These are phyloP conservation scores for Hylaea fasciaria DNA, from an alignment of 2,888 invertebrate genomes.

Conservation along the genomic window DNA sequence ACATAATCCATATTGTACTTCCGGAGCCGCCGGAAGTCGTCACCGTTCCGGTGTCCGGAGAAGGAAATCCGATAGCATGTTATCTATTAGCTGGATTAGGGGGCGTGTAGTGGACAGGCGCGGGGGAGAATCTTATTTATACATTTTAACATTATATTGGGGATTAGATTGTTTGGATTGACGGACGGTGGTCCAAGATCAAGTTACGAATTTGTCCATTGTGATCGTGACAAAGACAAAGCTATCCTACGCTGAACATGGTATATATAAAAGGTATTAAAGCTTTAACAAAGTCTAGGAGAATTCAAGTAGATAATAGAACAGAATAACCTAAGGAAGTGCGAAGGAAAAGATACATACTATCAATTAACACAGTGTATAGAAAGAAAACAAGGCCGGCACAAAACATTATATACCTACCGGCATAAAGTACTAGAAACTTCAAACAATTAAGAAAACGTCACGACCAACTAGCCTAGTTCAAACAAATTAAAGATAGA, in stretches of 20 bases:
- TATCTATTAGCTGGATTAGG: slow-evolving; percentile 82
- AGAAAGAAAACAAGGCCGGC: too few species aligned
- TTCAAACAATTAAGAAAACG: too few species aligned
- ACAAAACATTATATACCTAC: too few species aligned
- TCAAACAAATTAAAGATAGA: too few species aligned
- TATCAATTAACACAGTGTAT: too few species aligned
- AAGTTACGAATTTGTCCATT: slow-evolving; percentile 25
- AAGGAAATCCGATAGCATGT: slow-evolving; percentile 73
- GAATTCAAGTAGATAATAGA: too few species aligned
- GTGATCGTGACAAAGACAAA: slow-evolving; percentile 5
- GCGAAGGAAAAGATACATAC: too few species aligned
- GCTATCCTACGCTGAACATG: slow-evolving; percentile 10
- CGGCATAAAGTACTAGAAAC: too few species aligned
- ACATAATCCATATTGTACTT: slow-evolving; percentile 59
- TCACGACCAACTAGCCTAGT: too few species aligned
- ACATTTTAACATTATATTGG: slow-evolving; percentile 62
- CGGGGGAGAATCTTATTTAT: slow-evolving; percentile 47
- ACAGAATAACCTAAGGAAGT: not conserved
- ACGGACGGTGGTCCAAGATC: slow-evolving; percentile 17
- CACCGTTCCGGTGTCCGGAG: slow-evolving; percentile 57
- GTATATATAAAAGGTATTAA: too few species aligned
- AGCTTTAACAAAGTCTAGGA: too few species aligned
- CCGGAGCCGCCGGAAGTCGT: slow-evolving; percentile 73
- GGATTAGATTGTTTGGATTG: slow-evolving; percentile 34
- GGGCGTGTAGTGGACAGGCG: slow-evolving; percentile 58